These are phyloP conservation scores for Orientallactaga sibirica DNA, from an alignment of 2,797 vertebrate genomes.

Conservation along the genomic window DNA sequence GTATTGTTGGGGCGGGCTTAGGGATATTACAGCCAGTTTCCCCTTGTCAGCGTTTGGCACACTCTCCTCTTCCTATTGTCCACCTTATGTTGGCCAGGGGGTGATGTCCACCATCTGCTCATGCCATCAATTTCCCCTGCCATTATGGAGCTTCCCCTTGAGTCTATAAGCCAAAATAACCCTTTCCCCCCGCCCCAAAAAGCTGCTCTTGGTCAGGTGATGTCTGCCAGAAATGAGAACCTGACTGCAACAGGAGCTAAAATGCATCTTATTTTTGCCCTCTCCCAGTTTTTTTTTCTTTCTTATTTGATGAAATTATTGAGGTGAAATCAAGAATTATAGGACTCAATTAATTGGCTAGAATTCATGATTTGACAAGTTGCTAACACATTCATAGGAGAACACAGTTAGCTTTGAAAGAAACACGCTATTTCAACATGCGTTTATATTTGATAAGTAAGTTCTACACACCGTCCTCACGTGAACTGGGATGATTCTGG, in stretches of 20 bases:
- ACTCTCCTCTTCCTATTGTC: too few relatives aligned
- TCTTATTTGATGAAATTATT: slow-evolving; percentile 15
- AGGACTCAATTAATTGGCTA: background rate
- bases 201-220: too few relatives aligned
- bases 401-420: slow-evolving; percentile 8
- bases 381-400: background rate
- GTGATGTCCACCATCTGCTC: too few relatives aligned
- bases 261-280: background rate
- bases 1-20: too few relatives aligned
- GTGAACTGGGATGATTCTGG: background rate
- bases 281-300: background rate
- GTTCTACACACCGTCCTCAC: background rate
- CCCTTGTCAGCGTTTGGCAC: too few relatives aligned
- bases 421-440: background rate
- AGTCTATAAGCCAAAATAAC: too few relatives aligned
- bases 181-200: too few relatives aligned
- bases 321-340: background rate
- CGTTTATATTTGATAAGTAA: slow-evolving; percentile 20
- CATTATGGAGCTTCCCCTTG: too few relatives aligned
- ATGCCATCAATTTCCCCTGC: too few relatives aligned
- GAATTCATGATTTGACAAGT: background rate
- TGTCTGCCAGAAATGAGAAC: too few relatives aligned
- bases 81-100: too few relatives aligned
- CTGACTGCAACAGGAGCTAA: background rate
- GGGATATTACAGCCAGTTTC: too few relatives aligned